These are phyloP conservation scores for Microcaecilia unicolor DNA, from an alignment of 2,797 vertebrate species.

Conservation along the genomic window DNA sequence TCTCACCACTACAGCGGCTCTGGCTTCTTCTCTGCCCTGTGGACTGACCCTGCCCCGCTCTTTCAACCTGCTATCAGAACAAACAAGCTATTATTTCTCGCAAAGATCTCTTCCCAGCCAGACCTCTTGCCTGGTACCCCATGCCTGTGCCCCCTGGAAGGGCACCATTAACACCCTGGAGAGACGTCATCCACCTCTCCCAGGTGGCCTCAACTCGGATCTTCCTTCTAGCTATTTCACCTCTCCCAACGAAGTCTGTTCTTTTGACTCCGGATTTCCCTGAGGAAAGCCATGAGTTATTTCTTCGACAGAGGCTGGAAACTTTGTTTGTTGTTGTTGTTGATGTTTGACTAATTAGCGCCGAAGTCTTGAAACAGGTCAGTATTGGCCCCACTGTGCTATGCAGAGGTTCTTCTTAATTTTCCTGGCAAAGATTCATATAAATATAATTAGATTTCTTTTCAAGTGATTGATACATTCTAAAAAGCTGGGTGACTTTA, in stretches of 20 bases:
- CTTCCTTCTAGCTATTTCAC: constrained; percentile 43
- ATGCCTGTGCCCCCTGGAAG: constrained; percentile 1
- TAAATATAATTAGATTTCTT: too few species aligned
- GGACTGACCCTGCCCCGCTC: constrained; percentile 42
- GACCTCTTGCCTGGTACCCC: constrained; percentile 22
- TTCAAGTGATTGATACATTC: too few species aligned
- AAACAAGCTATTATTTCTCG: constrained; percentile 56
- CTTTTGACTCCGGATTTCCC: constrained; percentile 8
- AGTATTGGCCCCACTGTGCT: too few species aligned
- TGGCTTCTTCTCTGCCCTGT: constrained; percentile 40
- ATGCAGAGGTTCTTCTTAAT: too few species aligned
- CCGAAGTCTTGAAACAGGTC: too few species aligned
- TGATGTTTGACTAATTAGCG: too few species aligned
- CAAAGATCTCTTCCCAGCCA: constrained; percentile 13
- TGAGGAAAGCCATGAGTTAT: too few species aligned
- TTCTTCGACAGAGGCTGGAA: too few species aligned
- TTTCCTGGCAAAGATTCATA: too few species aligned
- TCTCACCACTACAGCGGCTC: constrained; percentile 32
- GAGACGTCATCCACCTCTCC: constrained; percentile 31
- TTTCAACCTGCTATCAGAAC: constrained; percentile 54
- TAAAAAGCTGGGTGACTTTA: too few species aligned
- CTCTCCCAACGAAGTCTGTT: constrained; percentile 19
- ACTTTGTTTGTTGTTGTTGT: too few species aligned
- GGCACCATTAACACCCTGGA: constrained; percentile 4
- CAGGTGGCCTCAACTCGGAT: constrained; percentile 28